A percentile compares a stretch with the other conserved stretches of the same genome.
phyloP scores from a whole-genome alignment of 2,797 vertebrate genomes.

The Geotria australis region DNA sequence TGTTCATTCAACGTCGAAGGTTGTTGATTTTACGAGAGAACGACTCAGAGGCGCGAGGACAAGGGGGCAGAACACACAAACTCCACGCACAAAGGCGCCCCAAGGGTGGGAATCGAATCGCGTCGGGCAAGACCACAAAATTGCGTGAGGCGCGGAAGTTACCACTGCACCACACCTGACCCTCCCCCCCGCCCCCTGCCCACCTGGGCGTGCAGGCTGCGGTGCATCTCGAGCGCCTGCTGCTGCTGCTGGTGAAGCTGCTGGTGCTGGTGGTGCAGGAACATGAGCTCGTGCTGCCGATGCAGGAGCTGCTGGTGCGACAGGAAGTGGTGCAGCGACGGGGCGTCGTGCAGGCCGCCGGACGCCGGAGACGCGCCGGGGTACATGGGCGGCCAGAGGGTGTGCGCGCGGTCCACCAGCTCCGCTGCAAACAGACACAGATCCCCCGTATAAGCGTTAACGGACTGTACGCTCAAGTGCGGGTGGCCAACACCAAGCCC shows the following conservation, averaged over 20 bases:
- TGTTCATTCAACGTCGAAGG: no score
- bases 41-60: no score
- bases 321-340: not conserved
- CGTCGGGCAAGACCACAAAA: no score
- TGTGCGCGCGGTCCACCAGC: slow-evolving; percentile 34
- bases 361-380: not conserved
- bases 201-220: not conserved
- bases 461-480: no score
- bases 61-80: no score
- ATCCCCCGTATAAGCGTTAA: no score
- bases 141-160: no score
- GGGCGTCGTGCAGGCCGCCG: not conserved
- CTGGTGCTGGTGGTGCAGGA: slow-evolving; percentile 20
- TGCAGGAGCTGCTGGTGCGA: not conserved
- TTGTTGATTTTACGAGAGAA: no score
- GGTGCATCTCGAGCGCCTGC: not conserved
- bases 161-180: no score
- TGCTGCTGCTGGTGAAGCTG: not conserved
- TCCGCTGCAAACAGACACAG: slow-evolving; percentile 21
- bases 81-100: no score
- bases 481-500: no score
- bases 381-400: not conserved
- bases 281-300: not conserved
- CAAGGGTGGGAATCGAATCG: no score
- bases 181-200: not conserved